phyloP scores from a whole-genome alignment of 2,113 vertebrate genomes.

The Indicator maculatus region DNA sequence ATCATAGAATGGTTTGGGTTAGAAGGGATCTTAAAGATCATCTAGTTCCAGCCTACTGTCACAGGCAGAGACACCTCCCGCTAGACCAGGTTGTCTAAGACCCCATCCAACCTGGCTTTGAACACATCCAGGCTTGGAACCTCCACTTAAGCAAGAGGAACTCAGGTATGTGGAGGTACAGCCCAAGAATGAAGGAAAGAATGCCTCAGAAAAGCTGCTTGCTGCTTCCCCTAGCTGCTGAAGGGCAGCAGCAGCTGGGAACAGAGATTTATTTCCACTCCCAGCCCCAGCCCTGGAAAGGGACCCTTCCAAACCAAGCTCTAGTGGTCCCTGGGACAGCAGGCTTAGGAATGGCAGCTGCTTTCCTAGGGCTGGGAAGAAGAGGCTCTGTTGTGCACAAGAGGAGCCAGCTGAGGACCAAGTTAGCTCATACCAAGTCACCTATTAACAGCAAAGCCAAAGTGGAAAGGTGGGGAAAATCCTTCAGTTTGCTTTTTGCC shows the following conservation, averaged over 20 bases:
- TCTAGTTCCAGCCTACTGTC: no score
- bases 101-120: no score
- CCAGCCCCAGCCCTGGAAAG: neutral
- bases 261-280: neutral
- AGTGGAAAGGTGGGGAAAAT: neutral
- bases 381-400: neutral
- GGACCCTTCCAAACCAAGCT: neutral
- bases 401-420: neutral
- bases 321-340: neutral
- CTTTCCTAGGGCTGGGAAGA: neutral
- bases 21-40: no score
- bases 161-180: neutral
- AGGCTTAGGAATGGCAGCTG: neutral
- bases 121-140: no score
- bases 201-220: neutral
- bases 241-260: conserved; percentile 16
- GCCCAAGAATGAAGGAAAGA: neutral
- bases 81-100: no score
- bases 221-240: neutral
- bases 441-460: neutral
- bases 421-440: neutral
- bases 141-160: neutral
- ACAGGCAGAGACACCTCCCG: no score
- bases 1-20: no score
- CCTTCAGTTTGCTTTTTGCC: neutral